A percentile compares a stretch with the other conserved stretches of the same genome.
phyloP scores from a whole-genome alignment of 2,888 invertebrate genomes.

The Agriotes lineatus region DNA sequence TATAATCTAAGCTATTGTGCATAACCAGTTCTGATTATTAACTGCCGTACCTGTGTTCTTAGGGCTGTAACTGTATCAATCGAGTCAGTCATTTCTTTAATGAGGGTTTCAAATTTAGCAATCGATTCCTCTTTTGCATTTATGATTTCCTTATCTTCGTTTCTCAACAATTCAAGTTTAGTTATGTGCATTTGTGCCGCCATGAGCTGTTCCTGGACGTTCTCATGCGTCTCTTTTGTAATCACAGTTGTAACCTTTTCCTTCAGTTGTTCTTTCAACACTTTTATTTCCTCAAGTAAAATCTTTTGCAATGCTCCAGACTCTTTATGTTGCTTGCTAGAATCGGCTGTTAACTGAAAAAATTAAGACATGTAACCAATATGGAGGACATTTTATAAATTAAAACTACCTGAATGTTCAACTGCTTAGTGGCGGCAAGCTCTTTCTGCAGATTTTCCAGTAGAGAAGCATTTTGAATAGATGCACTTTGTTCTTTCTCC shows the following conservation, averaged over 20 bases:
- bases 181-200: conserved; percentile 68
- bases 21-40: no score
- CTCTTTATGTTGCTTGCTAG: conserved; percentile 1
- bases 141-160: conserved; percentile 52
- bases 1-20: no score
- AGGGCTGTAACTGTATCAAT: conserved; percentile 68
- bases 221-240: conserved; percentile 43
- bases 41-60: conserved; percentile 68
- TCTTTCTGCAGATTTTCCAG: not conserved
- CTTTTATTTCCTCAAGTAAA: conserved; percentile 34
- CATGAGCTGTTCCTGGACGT: conserved; percentile 64
- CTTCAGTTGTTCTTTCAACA: conserved; percentile 11
- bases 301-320: conserved; percentile 26
- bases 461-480: not conserved
- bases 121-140: conserved; percentile 21
- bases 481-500: not conserved
- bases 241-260: not conserved
- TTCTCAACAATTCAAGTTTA: conserved; percentile 61
- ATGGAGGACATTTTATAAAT: not conserved
- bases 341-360: not conserved
- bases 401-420: not conserved
- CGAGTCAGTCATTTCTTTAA: conserved; percentile 61
- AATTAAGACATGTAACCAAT: not conserved
- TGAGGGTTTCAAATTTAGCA: conserved; percentile 56
- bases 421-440: not conserved